A percentile compares a stretch with the other conserved stretches of the same genome.
Evolutionary conservation across 2,113 vertebrate species (phyloP).

Genomic region (Mastomys natalensis): DNA sequence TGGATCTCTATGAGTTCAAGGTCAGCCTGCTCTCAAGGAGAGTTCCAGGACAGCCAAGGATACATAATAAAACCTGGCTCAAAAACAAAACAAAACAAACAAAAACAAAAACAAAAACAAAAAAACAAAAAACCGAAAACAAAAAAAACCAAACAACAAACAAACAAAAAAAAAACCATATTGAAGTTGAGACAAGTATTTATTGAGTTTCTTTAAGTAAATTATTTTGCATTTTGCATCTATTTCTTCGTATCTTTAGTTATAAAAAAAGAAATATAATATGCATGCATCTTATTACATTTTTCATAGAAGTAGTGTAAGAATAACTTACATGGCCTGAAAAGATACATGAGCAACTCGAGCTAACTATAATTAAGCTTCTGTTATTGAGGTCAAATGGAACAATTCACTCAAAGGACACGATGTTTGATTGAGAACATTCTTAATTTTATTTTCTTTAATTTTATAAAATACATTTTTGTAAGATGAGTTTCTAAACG

Average conservation of each 20-base stretch:
- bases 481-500: slow-evolving; percentile 88
- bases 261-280: slow-evolving; percentile 42
- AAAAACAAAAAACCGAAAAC: too few species aligned
- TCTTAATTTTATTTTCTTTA: slow-evolving; percentile 90
- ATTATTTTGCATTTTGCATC: slow-evolving; percentile 8
- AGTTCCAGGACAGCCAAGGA: background rate
- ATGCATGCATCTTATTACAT: background rate
- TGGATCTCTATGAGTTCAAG: background rate
- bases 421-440: slow-evolving; percentile 80
- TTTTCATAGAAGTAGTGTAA: slow-evolving; percentile 57
- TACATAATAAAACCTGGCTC: background rate
- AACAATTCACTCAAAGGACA: slow-evolving; percentile 59
- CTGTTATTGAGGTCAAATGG: slow-evolving; percentile 4
- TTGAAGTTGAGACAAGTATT: slow-evolving; percentile 30
- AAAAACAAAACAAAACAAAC: too few species aligned
- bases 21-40: background rate
- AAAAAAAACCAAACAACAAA: too few species aligned
- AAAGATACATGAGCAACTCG: slow-evolving; percentile 31
- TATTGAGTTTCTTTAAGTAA: slow-evolving; percentile 39
- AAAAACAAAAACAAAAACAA: too few species aligned
- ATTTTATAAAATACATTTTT: slow-evolving; percentile 91
- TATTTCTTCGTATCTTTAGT: slow-evolving; percentile 36
- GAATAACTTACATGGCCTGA: slow-evolving; percentile 18
- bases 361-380: slow-evolving; percentile 12
- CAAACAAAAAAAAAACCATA: too few species aligned